These are phyloP conservation scores for Diaphora mendica DNA, from an alignment of 2,888 invertebrate genomes.

Conservation along the genomic window DNA sequence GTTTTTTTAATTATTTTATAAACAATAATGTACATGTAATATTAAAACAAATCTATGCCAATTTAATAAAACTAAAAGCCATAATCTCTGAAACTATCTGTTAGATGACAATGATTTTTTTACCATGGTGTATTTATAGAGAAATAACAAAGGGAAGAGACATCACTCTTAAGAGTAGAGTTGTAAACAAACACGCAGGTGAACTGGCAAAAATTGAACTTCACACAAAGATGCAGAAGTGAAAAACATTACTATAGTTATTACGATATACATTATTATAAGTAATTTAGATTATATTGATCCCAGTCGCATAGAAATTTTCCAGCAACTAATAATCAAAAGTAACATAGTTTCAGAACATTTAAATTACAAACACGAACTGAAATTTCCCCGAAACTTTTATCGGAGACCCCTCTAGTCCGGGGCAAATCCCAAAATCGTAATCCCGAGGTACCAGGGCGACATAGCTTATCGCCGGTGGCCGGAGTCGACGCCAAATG, in stretches of 20 bases:
- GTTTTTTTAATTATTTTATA: not conserved
- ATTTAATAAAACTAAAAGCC: too few relatives aligned
- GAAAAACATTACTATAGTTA: not conserved
- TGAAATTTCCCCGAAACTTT: conserved; percentile 70
- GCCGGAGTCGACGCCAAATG: conserved; percentile 79
- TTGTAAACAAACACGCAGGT: too few relatives aligned
- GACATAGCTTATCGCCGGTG: conserved; percentile 82
- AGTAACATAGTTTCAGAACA: conserved; percentile 59
- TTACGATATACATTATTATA: too few relatives aligned
- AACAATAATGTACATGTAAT: not conserved
- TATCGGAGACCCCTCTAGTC: conserved; percentile 66
- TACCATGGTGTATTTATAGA: too few relatives aligned
- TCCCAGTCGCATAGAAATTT: not conserved
- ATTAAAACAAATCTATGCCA: not conserved
- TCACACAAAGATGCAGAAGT: not conserved
- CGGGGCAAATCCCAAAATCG: conserved; percentile 72
- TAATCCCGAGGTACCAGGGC: conserved; percentile 81
- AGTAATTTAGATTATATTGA: not conserved
- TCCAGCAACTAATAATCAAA: conserved; percentile 21
- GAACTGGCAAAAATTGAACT: not conserved
- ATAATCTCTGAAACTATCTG: too few relatives aligned
- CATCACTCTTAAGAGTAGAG: too few relatives aligned
- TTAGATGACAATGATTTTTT: too few relatives aligned
- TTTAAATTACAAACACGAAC: conserved; percentile 74
- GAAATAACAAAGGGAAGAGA: too few relatives aligned